These are phyloP conservation scores for Clarias laeviceps DNA, from an alignment of 2,797 vertebrate genomes.

Conservation along the genomic window DNA sequence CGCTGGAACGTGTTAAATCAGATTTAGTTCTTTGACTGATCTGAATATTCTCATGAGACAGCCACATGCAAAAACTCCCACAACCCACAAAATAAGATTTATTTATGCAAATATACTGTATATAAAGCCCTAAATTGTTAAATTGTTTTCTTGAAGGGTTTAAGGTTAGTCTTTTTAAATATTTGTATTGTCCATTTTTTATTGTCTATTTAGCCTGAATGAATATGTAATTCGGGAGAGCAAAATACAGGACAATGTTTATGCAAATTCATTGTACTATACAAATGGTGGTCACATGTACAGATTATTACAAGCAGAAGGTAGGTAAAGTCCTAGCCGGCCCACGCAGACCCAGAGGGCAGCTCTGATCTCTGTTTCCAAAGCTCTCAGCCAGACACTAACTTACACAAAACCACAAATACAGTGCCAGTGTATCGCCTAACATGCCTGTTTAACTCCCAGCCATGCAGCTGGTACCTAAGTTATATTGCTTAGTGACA, in stretches of 20 bases:
- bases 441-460: no score
- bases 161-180: not conserved
- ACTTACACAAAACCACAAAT: no score
- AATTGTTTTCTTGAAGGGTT: not conserved
- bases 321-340: not conserved
- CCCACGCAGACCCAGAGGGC: no score
- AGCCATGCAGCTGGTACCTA: no score
- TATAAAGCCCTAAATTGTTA: not conserved
- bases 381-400: no score
- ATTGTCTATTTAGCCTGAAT: not conserved
- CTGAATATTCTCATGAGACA: not conserved
- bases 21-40: conserved; percentile 6
- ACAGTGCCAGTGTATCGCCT: no score
- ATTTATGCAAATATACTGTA: not conserved
- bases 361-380: no score
- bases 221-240: not conserved
- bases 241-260: not conserved
- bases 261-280: not conserved
- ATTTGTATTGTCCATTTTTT: no score
- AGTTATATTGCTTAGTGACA: no score
- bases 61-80: no score
- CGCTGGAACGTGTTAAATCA: not conserved
- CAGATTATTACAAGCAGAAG: not conserved
- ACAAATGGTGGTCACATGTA: not conserved
- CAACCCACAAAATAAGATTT: not conserved